Base-by-base conservation (phyloP, 2,888 invertebrate genomes). In the Marasmarcha lunaedactyla region DNA sequence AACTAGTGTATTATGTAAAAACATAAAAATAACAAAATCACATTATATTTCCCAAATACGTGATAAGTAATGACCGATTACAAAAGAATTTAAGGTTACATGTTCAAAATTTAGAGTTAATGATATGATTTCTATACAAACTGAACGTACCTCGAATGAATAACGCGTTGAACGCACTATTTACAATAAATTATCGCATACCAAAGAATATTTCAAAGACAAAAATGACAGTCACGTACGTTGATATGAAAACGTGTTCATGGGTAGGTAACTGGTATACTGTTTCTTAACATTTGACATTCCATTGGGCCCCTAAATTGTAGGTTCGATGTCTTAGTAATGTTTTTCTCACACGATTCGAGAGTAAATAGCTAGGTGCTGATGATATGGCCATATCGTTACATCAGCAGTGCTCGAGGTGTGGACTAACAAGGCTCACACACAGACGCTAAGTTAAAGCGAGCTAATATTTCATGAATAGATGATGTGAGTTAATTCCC, bases 331-430 rank as follows among this genome's bases (percentile, higher is more conserved):
- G 59, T 49, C 59, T 59, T 54, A 55, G 59, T 58, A 64, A 67
- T 59, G 74, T 76, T 78, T 77, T 78, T 78, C 77, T 78, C 81
- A 81, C 81, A 79, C 81, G 71, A 74, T 69, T 62, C 62, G 76
- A 72, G 69, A 71, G 70, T 69, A 81, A 79, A 81, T 81, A 73
- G 73, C 71, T 69, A 63, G 78, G 70, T 76, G 74, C 69, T 64
- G 71, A 71, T 73, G 72, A 71, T 78, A 74, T 68, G 68, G 68
- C 69, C 59, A 71, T 73, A 73, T 69, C 63, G 71, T 57, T 71
- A 55, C 66, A 65, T 63, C 63, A 58, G 60, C 61, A 62, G 55
- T 60, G 63, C 59, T 68, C 46, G 61, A 59, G 68, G 63, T 70
- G 67, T 59, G 58, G 63, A 67, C 54, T 61, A 52, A 51, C 37